Evolutionary conservation across 1,140 invertebrate species (phyloP), one percentile per base, ranked within the genome.

Genomic region (Drosophila repleta): DNA sequence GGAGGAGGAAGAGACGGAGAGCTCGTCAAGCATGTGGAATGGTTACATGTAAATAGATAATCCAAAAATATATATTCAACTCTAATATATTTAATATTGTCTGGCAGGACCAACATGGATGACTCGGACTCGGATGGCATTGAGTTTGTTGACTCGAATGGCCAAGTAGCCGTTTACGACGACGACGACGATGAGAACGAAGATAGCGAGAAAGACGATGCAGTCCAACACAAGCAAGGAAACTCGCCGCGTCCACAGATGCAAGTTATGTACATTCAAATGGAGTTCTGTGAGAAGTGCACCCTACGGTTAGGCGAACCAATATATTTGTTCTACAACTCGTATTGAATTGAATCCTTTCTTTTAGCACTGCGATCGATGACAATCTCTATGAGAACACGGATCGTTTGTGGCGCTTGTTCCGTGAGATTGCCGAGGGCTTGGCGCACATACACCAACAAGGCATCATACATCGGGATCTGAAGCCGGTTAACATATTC

Each of bases 401-500:
- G 26, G 94, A 96, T 72, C 93, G 97, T 43, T 93, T 97, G 7
- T 99, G 98, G 98, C 93, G 98, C 32, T 92, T 99, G 8, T 99
- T 99, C 90, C 93, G 98, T 48, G 98, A 98, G 93, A 97, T 99
- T 49, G 94, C 98, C 63, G 97, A 98, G 92, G 94, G 96, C 15
- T 91, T 99, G 6, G 94, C 95, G 0, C 97, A 99, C 92, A 98
- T 99, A 74, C 98, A 99, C 92, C 95, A 96, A 77, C 96, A 97
- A 89, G 97, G 97, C 43, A 98, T 99, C 93, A 99, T 99, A 76
- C 98, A 99, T 90, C 92, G 97, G 63, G 98, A 99, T 92, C 92
- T 99, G 18, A 99, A 99, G 92, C 97, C 98, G 0, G 97, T 98
- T 0, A 99, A 99, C 92, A 98, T 99, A 88, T 99, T 99, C 91